Conservation (phyloP, 1,140 invertebrate species). For the Idris sp. region DNA sequence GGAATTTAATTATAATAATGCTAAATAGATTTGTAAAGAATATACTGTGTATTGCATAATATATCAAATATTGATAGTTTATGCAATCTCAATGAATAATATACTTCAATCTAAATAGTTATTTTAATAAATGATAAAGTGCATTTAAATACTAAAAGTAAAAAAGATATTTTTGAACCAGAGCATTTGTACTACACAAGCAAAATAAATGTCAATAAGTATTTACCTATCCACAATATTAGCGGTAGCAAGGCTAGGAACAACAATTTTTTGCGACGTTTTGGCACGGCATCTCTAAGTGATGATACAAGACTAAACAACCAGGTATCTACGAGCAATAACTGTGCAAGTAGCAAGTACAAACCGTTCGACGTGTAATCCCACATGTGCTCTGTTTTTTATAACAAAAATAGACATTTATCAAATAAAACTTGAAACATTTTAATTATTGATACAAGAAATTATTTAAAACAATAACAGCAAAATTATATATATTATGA, state of each 20-base stretch:
- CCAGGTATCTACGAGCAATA: slow-evolving; percentile 73
- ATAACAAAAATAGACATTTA: too few relatives aligned
- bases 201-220: not conserved
- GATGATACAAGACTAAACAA: slow-evolving; percentile 67
- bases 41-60: too few relatives aligned
- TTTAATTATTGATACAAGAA: too few relatives aligned
- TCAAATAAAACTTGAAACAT: too few relatives aligned
- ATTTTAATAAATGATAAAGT: too few relatives aligned
- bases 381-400: slow-evolving; percentile 66
- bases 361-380: slow-evolving; percentile 62
- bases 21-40: too few relatives aligned
- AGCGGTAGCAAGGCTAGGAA: slow-evolving; percentile 70
- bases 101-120: too few relatives aligned
- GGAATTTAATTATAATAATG: too few relatives aligned
- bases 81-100: too few relatives aligned
- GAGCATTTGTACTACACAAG: slow-evolving; percentile 3
- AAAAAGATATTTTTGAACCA: not conserved
- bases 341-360: slow-evolving; percentile 69
- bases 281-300: slow-evolving; percentile 58
- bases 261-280: slow-evolving; percentile 63
- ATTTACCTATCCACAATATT: slow-evolving; percentile 69
- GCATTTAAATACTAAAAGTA: not conserved
- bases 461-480: too few relatives aligned
- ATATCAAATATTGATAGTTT: too few relatives aligned
- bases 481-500: too few relatives aligned